Percentiles rank a stretch among this genome's conserved stretches.
These are phyloP conservation scores for Notodonta ziczac DNA, from an alignment of 2,888 invertebrate species.

Conservation along the genomic window DNA sequence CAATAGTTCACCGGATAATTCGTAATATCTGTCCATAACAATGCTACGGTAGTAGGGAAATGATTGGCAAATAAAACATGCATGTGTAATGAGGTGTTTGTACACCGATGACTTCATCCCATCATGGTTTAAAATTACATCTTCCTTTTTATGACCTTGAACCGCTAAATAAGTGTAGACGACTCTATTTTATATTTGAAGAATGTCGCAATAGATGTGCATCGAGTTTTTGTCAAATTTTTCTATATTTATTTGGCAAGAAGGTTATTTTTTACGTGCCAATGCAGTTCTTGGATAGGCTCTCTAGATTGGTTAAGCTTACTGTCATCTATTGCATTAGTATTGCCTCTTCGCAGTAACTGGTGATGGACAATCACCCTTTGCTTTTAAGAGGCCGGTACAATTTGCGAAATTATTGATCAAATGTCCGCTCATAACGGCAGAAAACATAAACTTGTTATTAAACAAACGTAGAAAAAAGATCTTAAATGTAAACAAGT, in stretches of 20 bases:
- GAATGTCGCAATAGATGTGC: background rate
- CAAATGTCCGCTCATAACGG: too few relatives aligned
- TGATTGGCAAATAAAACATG: background rate
- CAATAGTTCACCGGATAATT: constrained; percentile 2
- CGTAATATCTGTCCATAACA: constrained; percentile 3
- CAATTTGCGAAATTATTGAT: too few relatives aligned
- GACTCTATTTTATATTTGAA: background rate
- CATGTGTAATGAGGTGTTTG: constrained; percentile 4
- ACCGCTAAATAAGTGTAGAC: background rate
- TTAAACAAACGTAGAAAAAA: constrained; percentile 3
- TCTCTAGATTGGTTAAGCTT: too few relatives aligned
- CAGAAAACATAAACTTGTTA: background rate
- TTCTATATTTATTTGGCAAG: too few relatives aligned
- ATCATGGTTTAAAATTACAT: background rate
- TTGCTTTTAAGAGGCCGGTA: too few relatives aligned
- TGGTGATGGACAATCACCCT: too few relatives aligned
- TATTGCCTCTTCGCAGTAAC: too few relatives aligned
- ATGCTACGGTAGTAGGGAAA: background rate
- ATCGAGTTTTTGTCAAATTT: too few relatives aligned
- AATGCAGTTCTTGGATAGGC: too few relatives aligned
- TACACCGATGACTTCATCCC: constrained; percentile 1
- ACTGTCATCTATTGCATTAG: too few relatives aligned
- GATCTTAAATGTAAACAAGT: constrained; percentile 29
- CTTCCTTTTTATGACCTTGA: constrained; percentile 4
- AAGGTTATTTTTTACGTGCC: too few relatives aligned